Evolutionary conservation across 2,888 invertebrate species (phyloP).

Genomic region (Diadegma fenestrale): DNA sequence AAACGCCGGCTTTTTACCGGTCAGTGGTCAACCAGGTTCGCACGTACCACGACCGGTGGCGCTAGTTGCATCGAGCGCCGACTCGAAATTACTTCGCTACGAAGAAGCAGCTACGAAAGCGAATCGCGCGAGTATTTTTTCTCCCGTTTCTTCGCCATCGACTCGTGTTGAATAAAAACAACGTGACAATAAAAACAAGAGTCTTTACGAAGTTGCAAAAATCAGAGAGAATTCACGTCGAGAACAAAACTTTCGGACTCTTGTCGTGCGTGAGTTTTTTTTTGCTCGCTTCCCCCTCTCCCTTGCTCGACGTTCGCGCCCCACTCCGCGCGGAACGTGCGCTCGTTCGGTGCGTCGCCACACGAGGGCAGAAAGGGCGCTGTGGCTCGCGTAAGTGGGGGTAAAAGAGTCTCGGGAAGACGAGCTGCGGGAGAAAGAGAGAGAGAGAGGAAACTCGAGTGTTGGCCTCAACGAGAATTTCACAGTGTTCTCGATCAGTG

Average conservation of each 20-base stretch:
- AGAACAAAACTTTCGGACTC: slow-evolving; percentile 25
- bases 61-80: slow-evolving; percentile 17
- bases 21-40: slow-evolving; percentile 31
- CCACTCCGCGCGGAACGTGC: slow-evolving; percentile 6
- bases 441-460: slow-evolving; percentile 28
- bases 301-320: background rate
- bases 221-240: background rate
- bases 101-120: background rate
- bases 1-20: slow-evolving; percentile 33
- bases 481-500: slow-evolving; percentile 54
- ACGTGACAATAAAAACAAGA: too few relatives aligned
- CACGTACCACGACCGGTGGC: slow-evolving; percentile 23
- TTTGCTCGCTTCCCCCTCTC: background rate
- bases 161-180: too few relatives aligned
- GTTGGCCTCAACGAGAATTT: slow-evolving; percentile 31
- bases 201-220: background rate
- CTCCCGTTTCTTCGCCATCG: background rate
- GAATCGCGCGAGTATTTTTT: background rate
- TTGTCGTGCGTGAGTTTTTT: slow-evolving; percentile 7
- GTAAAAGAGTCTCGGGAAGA: slow-evolving; percentile 25
- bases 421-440: slow-evolving; percentile 27
- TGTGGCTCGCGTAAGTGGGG: slow-evolving; percentile 1
- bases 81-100: background rate
- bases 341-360: slow-evolving; percentile 49
- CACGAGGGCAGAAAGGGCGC: slow-evolving; percentile 47